Evolutionary conservation across 2,888 invertebrate species (phyloP).

Genomic region (Allolobophora icterica): DNA sequence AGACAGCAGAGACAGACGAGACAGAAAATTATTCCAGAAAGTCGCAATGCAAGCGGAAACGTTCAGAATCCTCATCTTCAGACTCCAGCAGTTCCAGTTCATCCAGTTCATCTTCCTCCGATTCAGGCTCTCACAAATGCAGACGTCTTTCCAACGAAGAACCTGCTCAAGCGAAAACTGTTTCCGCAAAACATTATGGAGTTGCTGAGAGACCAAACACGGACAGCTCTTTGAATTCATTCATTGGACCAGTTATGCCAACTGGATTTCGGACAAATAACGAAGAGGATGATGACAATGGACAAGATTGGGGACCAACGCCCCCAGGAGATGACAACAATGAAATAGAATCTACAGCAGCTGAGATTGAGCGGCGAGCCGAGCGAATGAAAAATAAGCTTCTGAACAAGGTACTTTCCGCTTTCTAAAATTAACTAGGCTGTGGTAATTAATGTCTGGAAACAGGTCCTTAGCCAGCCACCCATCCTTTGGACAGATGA

Average conservation of each 20-base stretch:
- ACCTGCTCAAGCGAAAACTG: not conserved
- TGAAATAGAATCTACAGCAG: not conserved
- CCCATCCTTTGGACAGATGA: too few species aligned
- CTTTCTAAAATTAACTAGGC: not conserved
- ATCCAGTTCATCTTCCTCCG: not conserved
- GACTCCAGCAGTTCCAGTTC: not conserved
- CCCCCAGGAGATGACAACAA: not conserved
- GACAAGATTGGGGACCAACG: not conserved
- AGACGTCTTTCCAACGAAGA: constrained; percentile 9
- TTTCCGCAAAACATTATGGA: not conserved
- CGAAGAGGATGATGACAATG: not conserved
- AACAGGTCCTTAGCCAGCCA: too few species aligned
- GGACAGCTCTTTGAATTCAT: not conserved
- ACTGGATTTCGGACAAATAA: not conserved
- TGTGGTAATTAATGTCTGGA: not conserved
- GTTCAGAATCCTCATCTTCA: not conserved
- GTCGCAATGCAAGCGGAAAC: not conserved
- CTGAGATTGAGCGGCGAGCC: not conserved
- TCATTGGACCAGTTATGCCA: not conserved
- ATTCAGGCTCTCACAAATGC: not conserved
- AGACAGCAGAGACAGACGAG: not conserved
- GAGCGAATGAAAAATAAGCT: constrained; percentile 17
- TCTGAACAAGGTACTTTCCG: not conserved
- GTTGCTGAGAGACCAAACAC: not conserved
- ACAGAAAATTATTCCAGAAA: not conserved